Evolutionary conservation across 2,888 invertebrate genomes (phyloP), one percentile per base, ranked within the genome.

Genomic region (Mythimna albipuncta): DNA sequence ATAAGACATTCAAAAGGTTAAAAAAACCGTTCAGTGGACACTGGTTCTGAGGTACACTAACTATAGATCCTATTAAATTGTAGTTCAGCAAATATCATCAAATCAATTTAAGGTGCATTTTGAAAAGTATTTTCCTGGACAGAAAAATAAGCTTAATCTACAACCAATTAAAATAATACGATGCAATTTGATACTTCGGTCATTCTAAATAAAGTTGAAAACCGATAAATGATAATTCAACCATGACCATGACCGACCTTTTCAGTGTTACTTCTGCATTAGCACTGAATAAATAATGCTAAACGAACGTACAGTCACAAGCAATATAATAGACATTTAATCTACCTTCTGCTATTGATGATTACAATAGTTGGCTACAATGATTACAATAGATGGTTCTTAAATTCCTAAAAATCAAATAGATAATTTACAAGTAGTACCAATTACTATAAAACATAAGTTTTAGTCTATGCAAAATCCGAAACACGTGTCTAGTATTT

Each of bases 181-280:
- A 50, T 57, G 19, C 6, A 72, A 21, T 62, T 44, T 57, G 50
- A 21, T 13, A 50, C 54, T 47, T 61, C 67, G 2, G 6, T 0
- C 44, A 9, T 44, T 55, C 19, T 4, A 5, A 38, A 58, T 64
- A 76, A 57, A 32, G 69, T 69, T 50, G 5, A 61, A 54, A 67
- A 57, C 70, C 59, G 16, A 54, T 52, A 4, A 61, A 26, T 11
- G 10, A 26, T 11, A 11, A 7, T 41, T 57, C 61, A 63, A 64
- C 64, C 71, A 52, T 74, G 81, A 61, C 73, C 73, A 73, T 76
- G 55, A 69, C 5, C 61, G 79, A 76, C 13, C 47, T 47, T 67
- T 64, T 75, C 54, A 57, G 52, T 59, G 47, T 74, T 64, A 61
- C 26, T 57, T 68, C 21, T 70, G 55, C n/a, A 44, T 50, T 58